These are phyloP conservation scores for Argyrosomus japonicus DNA, from an alignment of 2,113 vertebrate genomes.

Conservation along the genomic window DNA sequence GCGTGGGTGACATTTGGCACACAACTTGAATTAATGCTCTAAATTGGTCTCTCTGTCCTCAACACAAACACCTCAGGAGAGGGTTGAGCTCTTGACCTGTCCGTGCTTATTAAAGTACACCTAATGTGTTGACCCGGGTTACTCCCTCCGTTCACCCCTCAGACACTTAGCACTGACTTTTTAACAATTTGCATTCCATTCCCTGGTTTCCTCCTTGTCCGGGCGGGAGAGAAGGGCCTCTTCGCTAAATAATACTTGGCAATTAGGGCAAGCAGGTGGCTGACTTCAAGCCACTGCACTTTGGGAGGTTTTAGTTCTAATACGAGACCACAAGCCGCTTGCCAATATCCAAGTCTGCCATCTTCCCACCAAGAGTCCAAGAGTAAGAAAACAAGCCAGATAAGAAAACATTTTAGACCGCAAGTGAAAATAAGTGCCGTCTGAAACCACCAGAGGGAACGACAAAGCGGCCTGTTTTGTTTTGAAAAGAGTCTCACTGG, in stretches of 20 bases:
- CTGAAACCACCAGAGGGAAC: constrained; percentile 30
- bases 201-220: constrained; percentile 36
- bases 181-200: constrained; percentile 72
- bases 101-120: constrained; percentile 63
- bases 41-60: constrained; percentile 14
- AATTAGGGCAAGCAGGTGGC: constrained; percentile 70
- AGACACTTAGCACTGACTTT: constrained; percentile 57
- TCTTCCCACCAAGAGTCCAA: constrained; percentile 17
- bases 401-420: constrained; percentile 16
- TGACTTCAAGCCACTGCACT: constrained; percentile 55
- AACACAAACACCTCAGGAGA: constrained; percentile 27
- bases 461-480: constrained; percentile 2
- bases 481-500: constrained; percentile 6
- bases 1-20: neutral
- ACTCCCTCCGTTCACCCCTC: constrained; percentile 42
- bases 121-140: constrained; percentile 67
- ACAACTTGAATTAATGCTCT: constrained; percentile 17
- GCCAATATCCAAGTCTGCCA: constrained; percentile 39
- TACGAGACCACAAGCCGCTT: constrained; percentile 31
- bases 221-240: constrained; percentile 39
- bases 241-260: constrained; percentile 42
- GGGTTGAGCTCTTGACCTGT: constrained; percentile 53
- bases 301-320: constrained; percentile 56
- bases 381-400: constrained; percentile 40
- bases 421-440: constrained; percentile 35